Evolutionary conservation across 1,140 invertebrate genomes (phyloP).

Genomic region (Phymorhynchus buccinoides): DNA sequence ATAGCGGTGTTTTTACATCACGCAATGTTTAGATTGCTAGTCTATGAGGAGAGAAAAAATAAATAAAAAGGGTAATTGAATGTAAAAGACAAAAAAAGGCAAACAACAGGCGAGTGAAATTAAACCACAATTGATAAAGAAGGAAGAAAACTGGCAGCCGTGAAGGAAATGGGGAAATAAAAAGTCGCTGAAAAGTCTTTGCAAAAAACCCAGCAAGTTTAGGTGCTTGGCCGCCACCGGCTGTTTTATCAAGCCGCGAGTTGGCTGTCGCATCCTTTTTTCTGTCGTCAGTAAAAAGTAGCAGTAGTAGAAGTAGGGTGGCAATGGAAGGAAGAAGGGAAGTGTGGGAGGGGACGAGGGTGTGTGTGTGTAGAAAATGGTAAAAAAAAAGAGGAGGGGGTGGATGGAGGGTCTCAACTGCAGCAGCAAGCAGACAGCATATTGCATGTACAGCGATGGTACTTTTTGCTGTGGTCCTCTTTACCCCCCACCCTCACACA

Average conservation of each 20-base stretch:
- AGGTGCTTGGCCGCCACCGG: not conserved
- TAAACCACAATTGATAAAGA: no score
- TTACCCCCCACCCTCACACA: no score
- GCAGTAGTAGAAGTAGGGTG: not conserved
- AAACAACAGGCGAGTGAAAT: not conserved
- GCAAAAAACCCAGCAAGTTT: not conserved
- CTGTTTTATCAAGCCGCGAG: not conserved
- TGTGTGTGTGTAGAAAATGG: not conserved
- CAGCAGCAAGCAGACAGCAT: conserved; percentile 1
- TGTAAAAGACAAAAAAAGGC: not conserved
- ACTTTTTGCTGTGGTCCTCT: no score
- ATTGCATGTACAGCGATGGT: not conserved
- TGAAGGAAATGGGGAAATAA: not conserved
- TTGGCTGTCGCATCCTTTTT: not conserved
- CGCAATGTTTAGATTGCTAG: not conserved
- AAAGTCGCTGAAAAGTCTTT: not conserved
- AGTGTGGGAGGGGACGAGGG: not conserved
- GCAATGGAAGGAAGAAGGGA: not conserved
- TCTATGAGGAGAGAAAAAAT: not conserved
- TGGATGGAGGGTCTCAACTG: not conserved
- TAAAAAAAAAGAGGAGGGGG: no score
- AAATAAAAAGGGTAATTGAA: no score
- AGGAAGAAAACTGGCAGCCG: no score
- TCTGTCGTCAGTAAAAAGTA: not conserved
- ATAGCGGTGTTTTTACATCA: not conserved